These are phyloP conservation scores for Gymnocheta viridis DNA, from an alignment of 2,888 invertebrate genomes.

Conservation along the genomic window DNA sequence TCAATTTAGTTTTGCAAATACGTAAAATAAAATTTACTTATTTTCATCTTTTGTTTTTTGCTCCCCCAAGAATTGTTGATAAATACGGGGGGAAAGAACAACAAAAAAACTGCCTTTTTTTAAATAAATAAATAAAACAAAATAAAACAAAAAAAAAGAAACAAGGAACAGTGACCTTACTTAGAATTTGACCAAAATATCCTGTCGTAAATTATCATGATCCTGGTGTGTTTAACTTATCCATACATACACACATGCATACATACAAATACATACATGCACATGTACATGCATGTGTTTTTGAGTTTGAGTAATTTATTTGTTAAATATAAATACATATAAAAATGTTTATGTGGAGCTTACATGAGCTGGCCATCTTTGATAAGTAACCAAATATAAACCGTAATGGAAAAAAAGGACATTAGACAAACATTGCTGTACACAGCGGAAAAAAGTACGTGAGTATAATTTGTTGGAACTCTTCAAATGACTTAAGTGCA, in stretches of 20 bases:
- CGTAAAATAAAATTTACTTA: constrained; percentile 37
- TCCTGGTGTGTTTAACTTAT: constrained; percentile 57
- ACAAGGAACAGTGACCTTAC: constrained; percentile 40
- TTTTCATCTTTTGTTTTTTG: constrained; percentile 9
- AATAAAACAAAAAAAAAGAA: constrained; percentile 14
- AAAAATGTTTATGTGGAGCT: constrained; percentile 41
- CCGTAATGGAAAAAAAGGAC: constrained; percentile 56
- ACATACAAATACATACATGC: background rate
- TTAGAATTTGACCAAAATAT: constrained; percentile 56
- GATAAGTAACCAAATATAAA: constrained; percentile 58
- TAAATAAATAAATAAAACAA: background rate
- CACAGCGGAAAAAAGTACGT: constrained; percentile 23
- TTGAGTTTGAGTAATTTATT: constrained; percentile 60
- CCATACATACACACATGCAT: background rate
- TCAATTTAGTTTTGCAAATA: constrained; percentile 6
- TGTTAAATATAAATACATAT: constrained; percentile 56
- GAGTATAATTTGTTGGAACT: background rate
- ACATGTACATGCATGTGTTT: constrained; percentile 3
- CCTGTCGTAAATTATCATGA: constrained; percentile 72
- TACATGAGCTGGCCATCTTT: constrained; percentile 52
- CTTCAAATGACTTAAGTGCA: too few species aligned
- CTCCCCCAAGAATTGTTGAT: constrained; percentile 38
- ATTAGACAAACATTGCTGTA: constrained; percentile 41
- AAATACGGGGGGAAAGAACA: background rate
- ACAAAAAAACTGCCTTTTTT: constrained; percentile 12